Conservation (phyloP, 2,888 invertebrate species). For the Noctuana brunneofusca region DNA sequence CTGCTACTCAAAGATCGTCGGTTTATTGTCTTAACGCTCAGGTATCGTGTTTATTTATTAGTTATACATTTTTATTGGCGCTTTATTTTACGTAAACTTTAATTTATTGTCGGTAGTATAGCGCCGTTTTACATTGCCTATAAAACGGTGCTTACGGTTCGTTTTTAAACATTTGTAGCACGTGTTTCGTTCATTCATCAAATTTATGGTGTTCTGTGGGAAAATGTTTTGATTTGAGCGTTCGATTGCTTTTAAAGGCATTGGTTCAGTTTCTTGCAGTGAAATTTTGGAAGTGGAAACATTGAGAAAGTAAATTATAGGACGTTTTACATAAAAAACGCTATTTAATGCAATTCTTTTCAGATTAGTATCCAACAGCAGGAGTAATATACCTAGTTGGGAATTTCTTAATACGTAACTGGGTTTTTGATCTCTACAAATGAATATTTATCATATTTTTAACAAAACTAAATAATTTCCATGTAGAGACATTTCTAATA, state of each 20-base stretch:
- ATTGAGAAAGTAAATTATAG: background rate
- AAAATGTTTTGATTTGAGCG: conserved; percentile 74
- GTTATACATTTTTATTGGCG: conserved; percentile 83
- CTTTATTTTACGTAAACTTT: conserved; percentile 82
- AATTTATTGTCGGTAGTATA: conserved; percentile 81
- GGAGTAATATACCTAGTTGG: no score
- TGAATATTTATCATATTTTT: no score
- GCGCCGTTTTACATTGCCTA: conserved; percentile 81
- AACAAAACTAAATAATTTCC: background rate
- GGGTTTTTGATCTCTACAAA: no score
- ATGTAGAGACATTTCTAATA: no score
- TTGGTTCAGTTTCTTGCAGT: conserved; percentile 1
- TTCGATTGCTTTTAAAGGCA: conserved; percentile 46
- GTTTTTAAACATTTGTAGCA: conserved; percentile 82
- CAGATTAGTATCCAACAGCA: background rate
- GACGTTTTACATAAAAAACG: background rate
- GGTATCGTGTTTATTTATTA: conserved; percentile 83
- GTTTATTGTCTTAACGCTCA: conserved; percentile 81
- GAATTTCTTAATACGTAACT: no score
- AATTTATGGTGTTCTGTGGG: conserved; percentile 80
- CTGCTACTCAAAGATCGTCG: conserved; percentile 72
- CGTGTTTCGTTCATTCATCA: conserved; percentile 83
- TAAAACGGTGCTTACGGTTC: conserved; percentile 80
- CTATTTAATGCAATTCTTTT: background rate
- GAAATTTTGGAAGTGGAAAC: background rate